These are phyloP conservation scores for Noturus placidus DNA, from an alignment of 2,113 vertebrate genomes.

Conservation along the genomic window DNA sequence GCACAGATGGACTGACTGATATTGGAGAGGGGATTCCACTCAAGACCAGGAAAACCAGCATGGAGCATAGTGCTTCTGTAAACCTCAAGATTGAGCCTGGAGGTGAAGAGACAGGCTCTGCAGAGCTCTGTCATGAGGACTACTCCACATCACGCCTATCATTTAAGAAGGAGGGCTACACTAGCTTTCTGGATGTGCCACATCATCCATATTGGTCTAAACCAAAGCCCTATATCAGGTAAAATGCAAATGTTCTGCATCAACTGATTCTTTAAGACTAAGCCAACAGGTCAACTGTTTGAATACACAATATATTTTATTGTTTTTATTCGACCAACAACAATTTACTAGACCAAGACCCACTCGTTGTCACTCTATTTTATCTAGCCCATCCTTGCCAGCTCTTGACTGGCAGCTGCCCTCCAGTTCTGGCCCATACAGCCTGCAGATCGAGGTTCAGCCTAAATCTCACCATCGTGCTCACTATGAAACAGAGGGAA, in stretches of 20 bases:
- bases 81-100: slow-evolving; percentile 87
- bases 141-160: slow-evolving; percentile 75
- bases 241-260: slow-evolving; percentile 43
- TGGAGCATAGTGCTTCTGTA: slow-evolving; percentile 77
- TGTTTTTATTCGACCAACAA: neutral
- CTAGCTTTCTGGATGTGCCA: slow-evolving; percentile 89
- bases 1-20: slow-evolving; percentile 86
- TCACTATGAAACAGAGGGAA: slow-evolving; percentile 97
- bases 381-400: slow-evolving; percentile 86
- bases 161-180: slow-evolving; percentile 84
- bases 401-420: slow-evolving; percentile 98
- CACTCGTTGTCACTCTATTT: neutral
- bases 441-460: slow-evolving; percentile 92
- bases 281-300: neutral
- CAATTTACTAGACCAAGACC: neutral
- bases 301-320: neutral
- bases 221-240: slow-evolving; percentile 92
- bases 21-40: slow-evolving; percentile 86
- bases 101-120: slow-evolving; percentile 76
- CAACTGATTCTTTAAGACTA: neutral
- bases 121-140: slow-evolving; percentile 79
- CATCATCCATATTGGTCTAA: slow-evolving; percentile 91
- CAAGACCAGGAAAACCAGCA: slow-evolving; percentile 85
- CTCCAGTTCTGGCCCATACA: slow-evolving; percentile 89
- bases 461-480: slow-evolving; percentile 97